These are phyloP conservation scores for Oxyura jamaicensis DNA, from an alignment of 2,113 vertebrate species.

Conservation along the genomic window DNA sequence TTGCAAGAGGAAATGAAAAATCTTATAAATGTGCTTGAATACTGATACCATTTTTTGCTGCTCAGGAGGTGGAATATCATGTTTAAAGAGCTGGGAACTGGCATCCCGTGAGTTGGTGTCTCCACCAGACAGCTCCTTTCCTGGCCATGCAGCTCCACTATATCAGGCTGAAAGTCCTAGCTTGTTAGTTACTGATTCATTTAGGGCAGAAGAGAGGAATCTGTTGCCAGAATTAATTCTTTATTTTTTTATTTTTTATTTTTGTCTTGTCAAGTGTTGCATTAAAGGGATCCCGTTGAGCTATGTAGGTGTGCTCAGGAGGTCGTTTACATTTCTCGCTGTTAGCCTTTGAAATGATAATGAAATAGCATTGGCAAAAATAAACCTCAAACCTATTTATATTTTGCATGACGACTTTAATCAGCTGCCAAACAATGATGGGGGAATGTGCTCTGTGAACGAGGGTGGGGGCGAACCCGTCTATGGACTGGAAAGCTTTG, in stretches of 20 bases:
- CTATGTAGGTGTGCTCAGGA: not conserved
- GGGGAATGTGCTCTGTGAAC: not conserved
- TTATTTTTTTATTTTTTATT: not conserved
- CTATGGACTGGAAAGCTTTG: not conserved
- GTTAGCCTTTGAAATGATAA: slow-evolving; percentile 52
- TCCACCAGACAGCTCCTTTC: not conserved
- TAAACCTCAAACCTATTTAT: slow-evolving; percentile 19
- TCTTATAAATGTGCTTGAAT: not conserved
- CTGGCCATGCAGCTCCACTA: not conserved
- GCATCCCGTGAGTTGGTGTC: not conserved
- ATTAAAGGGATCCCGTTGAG: not conserved
- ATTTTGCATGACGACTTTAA: not conserved
- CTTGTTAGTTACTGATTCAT: not conserved
- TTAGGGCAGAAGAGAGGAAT: not conserved
- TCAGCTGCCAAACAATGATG: slow-evolving; percentile 2
- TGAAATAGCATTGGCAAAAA: slow-evolving; percentile 37
- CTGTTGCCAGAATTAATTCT: not conserved
- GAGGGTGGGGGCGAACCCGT: not conserved
- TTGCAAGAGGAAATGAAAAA: not conserved
- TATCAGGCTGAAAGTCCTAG: not conserved
- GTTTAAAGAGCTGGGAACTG: not conserved
- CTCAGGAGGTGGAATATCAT: not conserved
- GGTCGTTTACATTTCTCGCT: not conserved
- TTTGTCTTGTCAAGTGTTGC: not conserved
- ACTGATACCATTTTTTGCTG: not conserved